Conservation (phyloP, 2,113 vertebrate genomes). For the Felis chaus region DNA sequence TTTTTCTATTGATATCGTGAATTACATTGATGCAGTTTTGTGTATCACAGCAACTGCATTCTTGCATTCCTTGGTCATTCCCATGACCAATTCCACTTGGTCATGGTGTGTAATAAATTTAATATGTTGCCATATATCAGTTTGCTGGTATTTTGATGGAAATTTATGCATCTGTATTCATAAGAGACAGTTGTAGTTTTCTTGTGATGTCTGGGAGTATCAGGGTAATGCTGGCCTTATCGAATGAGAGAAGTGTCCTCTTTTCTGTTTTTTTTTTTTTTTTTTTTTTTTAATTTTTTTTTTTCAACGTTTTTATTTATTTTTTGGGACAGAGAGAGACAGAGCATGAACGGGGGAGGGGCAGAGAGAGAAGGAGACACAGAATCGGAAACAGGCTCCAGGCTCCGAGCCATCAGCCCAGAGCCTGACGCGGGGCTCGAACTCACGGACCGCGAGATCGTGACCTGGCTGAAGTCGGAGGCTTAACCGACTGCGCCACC, state of each 20-base stretch:
- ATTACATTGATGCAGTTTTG: background rate
- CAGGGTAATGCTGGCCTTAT: background rate
- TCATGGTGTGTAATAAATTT: background rate
- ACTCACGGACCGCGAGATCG: no score
- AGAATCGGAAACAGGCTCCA: no score
- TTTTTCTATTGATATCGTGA: background rate
- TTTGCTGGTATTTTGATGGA: background rate
- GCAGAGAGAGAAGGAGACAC: no score
- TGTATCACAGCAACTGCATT: background rate
- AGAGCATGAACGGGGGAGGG: no score
- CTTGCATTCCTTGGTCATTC: no score
- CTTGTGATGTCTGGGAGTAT: background rate
- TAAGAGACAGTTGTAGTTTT: background rate
- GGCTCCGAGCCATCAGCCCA: no score
- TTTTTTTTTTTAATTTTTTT: no score
- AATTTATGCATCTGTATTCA: background rate
- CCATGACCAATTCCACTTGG: background rate
- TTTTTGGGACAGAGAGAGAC: no score
- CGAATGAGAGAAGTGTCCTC: background rate
- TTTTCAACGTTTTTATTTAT: no score
- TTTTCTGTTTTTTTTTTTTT: background rate
- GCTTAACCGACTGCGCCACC: no score
- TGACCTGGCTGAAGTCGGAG: no score
- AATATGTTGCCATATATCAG: background rate
- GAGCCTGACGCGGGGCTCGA: no score